Evolutionary conservation across 2,797 vertebrate genomes (phyloP).

Genomic region (Tokudaia muenninki): DNA sequence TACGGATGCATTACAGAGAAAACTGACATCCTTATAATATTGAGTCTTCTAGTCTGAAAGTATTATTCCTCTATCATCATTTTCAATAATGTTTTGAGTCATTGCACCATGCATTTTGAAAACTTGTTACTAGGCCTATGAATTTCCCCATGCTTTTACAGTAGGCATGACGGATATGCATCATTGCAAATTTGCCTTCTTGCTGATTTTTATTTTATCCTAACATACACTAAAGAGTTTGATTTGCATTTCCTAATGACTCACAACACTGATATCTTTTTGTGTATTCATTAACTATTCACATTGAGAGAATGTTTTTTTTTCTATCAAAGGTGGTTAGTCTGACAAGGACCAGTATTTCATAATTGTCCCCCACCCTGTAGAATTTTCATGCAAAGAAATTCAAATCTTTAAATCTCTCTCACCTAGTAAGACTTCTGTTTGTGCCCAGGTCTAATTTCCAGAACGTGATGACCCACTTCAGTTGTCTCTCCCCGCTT

Average conservation of each 20-base stretch:
- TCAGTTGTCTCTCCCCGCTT: too few relatives aligned
- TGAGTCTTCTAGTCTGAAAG: not conserved
- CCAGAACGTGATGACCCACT: not conserved
- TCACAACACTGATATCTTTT: conserved; percentile 3
- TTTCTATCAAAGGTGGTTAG: not conserved
- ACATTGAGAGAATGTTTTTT: not conserved
- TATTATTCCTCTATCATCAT: conserved; percentile 45
- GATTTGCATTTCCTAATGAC: not conserved
- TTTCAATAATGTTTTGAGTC: conserved; percentile 9
- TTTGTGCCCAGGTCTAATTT: not conserved
- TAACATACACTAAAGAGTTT: not conserved
- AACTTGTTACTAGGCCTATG: not conserved
- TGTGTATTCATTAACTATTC: not conserved
- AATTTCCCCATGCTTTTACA: conserved; percentile 33
- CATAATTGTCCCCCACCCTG: not conserved
- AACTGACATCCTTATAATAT: not conserved
- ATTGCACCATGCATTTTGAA: conserved; percentile 13
- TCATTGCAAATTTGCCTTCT: conserved; percentile 39
- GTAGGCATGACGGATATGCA: not conserved
- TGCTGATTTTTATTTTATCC: not conserved
- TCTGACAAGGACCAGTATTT: not conserved
- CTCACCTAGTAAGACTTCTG: not conserved
- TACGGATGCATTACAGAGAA: not conserved
- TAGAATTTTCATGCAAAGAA: not conserved
- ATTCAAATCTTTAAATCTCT: not conserved